Base-by-base conservation (phyloP, 2,113 vertebrate genomes). In the Origma solitaria region DNA sequence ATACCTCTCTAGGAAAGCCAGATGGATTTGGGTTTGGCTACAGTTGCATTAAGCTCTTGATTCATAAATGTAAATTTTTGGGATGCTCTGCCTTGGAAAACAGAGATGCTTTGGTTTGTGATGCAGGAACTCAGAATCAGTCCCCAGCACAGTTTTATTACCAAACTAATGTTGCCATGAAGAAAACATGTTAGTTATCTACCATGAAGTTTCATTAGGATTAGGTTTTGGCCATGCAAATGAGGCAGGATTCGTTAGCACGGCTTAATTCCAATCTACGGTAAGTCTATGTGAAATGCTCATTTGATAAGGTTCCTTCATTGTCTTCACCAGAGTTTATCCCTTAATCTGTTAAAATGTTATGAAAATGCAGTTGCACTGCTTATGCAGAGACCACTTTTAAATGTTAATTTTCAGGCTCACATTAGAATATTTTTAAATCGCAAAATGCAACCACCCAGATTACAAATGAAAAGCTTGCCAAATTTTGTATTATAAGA, bases 241-340 rank as follows among this genome's bases (percentile, higher is more conserved):
- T 97, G 97, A 98, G 94, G 96, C 93, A 96, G 95, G 87, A 97
- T 96, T 98, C 94, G 88, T 98, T 98, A 97, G 93, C 57, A 87
- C 37, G 3, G 71, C 94, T 96, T 95, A 97, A 94, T 97, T 97
- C 94, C 95, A 92, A 86, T 95, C 96, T 98, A 97, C 82, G 11
- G 95, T 96, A 97, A 98, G 96, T 98, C 96, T 88, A 98, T 97
- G 97, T 96, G 97, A 98, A 98, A 98, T 97, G 95, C 97, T 97
- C 92, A 97, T 98, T 98, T 96, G 97, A 97, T 97, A 98, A 98
- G 97, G 97, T 97, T 95, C 95, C 84, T 96, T 97, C 97, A 96
- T 97, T 98, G 97, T 97, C 93, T 97, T 97, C 88, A 44, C 82
- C 92, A 82, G 83, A 96, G 88, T 98, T 97, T 97, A 97, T 97